Conservation (phyloP, 2,113 vertebrate species). For the Atrichornis clamosus region DNA sequence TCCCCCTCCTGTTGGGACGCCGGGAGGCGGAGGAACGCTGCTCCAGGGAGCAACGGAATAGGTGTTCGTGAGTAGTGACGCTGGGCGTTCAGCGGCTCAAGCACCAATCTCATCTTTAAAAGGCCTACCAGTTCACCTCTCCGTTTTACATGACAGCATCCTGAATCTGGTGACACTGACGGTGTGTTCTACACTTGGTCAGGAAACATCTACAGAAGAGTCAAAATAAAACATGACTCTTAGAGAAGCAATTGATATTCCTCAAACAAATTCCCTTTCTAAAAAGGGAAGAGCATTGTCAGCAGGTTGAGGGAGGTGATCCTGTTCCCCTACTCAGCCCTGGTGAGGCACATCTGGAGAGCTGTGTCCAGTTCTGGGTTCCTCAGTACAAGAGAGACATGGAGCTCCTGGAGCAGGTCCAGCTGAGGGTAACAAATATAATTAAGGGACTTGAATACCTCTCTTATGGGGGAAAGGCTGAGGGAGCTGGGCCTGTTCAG, state of each 20-base stretch:
- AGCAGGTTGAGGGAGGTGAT: not conserved
- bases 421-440: not conserved
- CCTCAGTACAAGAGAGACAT: not conserved
- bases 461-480: not conserved
- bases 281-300: not conserved
- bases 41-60: rapidly evolving
- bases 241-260: not conserved
- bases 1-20: rapidly evolving
- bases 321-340: not conserved
- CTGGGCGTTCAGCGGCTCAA: too few species aligned
- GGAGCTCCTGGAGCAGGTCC: not conserved
- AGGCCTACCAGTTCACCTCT: not conserved
- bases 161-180: not conserved
- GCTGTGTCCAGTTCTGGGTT: not conserved
- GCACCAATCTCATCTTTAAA: not conserved
- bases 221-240: not conserved
- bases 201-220: not conserved
- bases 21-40: rapidly evolving
- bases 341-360: not conserved
- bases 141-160: not conserved
- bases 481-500: not conserved
- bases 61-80: rapidly evolving
- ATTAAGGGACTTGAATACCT: not conserved
- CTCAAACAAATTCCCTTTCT: not conserved
- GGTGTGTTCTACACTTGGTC: not conserved